Evolutionary conservation across 64 coral and sea anemone species (phyloP), one percentile per base, ranked within the genome.

Genomic region (Montipora sp.): DNA sequence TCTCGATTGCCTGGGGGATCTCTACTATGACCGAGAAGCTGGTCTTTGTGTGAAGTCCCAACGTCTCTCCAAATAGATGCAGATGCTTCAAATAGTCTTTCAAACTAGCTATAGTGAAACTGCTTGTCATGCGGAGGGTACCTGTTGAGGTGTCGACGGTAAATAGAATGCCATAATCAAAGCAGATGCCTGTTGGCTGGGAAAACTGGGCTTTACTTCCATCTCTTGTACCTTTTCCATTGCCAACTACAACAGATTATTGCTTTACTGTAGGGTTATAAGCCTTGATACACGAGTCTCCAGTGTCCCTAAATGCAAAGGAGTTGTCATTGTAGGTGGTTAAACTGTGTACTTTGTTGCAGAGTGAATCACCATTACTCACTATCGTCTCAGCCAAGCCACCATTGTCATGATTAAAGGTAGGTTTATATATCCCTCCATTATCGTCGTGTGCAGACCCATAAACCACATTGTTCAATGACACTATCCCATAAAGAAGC

Each of bases 1-100:
- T 90, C 57, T 90, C 88, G 44, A 90, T 90, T 90, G 88, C 88
- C n/a, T 90, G 15, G 12, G 8, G 53, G 16, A 90, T 90, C 51
- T 90, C 51, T 22, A 80, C 36, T n/a, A 51, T 63, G 77, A 57
- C 51, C 10, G 51, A 57, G 51, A 10, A 8, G 51, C 6, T 57
- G 10, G 6, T 57, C 51, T 57, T 92, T 58, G 80, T 51, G 66
- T 92, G 90, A 76, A 84, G 90, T 75, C 80, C 80, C 63, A 84
- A 86, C 16, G 83, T 86, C 15, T 86, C 83, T 70, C 83, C 83
- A 81, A 80, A 81, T 14, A 81, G 79, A 81, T 81, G 47, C 79
- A 61, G 20, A 45, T 86, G 24, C 8, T 88, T 76, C 48, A 88
- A 77, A 77, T 88, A 88, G 3, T 77, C 87, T 43, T 55, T 48